Evolutionary conservation across 1,140 invertebrate species (phyloP), one percentile per base, ranked within the genome.

Genomic region (Forficula auricularia): DNA sequence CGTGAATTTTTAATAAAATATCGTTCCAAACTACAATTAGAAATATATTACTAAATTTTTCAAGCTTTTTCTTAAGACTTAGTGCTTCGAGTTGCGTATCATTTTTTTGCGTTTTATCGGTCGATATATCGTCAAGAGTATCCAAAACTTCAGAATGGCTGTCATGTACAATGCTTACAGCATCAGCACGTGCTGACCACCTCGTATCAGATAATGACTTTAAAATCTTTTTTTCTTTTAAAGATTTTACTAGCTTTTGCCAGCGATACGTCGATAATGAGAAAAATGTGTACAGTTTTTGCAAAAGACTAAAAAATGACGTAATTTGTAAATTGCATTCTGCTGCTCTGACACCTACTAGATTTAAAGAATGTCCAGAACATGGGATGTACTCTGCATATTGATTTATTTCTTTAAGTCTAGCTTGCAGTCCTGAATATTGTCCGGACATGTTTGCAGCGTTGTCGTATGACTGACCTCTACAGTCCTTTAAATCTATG

Each of bases 381-480:
- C 48, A 49, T 13, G 48, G 48, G 9, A 47, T 38, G 19, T 44
- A 44, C 19, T 43, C 9, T 38, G 48, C 48, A 30, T 42, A 32
- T 31, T 22, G 9, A 42, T 49, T 51, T 40, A 48, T 3, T 41
- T 37, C 31, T 31, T 50, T 52, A 31, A 53, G 43, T 44, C 46
- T 8, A 10, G 51, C 49, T 41, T 56, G 55, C 8, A 57, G 16
- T 6, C 54, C 55, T 12, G 32, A 35, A 33, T 57, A 59, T 1
- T 31, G 39, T n/a, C 55, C 52, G 20, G 51, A 46, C 57, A 59
- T 59, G 45, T 60, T 57, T 13, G 44, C 43, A 22, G 55, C 58
- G 50, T 60, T 61, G 34, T 58, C 56, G 42, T 59, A 58, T 12
- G 52, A 54, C 47, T 60, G 55, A 7, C 57, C 54, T 46, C 54